phyloP scores from a whole-genome alignment of 2,113 vertebrate species.

The Diglossa brunneiventris region DNA sequence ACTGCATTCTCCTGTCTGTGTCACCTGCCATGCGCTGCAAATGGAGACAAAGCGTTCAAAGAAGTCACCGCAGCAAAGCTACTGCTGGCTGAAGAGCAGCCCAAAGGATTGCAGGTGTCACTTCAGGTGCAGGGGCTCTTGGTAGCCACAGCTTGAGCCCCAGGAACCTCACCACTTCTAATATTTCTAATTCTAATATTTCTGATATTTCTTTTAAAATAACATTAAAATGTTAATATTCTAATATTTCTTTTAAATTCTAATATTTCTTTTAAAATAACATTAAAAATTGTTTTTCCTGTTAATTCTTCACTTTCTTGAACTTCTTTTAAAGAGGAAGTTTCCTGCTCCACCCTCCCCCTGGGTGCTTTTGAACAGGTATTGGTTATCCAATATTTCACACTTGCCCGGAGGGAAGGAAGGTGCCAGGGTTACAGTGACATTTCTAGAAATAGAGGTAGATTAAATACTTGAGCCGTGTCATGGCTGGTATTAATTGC shows the following conservation, averaged over 20 bases:
- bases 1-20: background rate
- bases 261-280: too few species aligned
- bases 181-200: too few species aligned
- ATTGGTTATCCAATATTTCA: background rate
- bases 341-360: background rate
- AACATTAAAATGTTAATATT: too few species aligned
- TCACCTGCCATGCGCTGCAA: background rate
- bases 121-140: background rate
- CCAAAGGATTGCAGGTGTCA: background rate
- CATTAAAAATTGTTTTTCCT: background rate
- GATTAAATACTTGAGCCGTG: conserved; percentile 35
- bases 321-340: background rate
- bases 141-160: background rate
- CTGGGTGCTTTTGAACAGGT: too few species aligned
- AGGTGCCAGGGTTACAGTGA: background rate
- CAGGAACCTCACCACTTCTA: background rate
- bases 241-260: too few species aligned
- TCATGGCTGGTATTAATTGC: conserved; percentile 41
- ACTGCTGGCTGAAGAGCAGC: background rate
- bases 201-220: too few species aligned
- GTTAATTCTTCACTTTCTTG: background rate
- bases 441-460: conserved; percentile 61
- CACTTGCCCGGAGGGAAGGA: background rate
- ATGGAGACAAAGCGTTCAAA: background rate
- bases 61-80: background rate